phyloP scores from a whole-genome alignment of 2,797 vertebrate genomes.

The Oryzias sinensis region DNA sequence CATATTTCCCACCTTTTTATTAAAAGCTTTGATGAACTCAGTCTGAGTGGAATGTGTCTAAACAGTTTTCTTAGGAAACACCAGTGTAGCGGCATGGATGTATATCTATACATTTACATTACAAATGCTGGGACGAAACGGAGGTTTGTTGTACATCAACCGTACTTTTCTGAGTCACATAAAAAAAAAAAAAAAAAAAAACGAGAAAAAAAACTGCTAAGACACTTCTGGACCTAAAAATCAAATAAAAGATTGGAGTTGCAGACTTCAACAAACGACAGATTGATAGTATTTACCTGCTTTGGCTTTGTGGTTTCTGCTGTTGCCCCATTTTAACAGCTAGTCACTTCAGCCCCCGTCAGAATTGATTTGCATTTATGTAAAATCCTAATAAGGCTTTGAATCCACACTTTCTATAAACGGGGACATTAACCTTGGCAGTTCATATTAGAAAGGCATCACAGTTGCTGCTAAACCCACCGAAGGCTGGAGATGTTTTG shows the following conservation, averaged over 20 bases:
- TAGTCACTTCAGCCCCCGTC: background rate
- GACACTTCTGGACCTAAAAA: background rate
- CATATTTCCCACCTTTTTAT: background rate
- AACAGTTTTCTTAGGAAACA: background rate
- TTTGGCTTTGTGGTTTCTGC: conserved; percentile 14
- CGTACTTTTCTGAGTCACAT: background rate
- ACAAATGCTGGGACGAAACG: conserved; percentile 1
- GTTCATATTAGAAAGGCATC: conserved; percentile 28
- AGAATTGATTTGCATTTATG: too few relatives aligned
- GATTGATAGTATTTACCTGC: background rate
- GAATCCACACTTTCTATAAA: background rate
- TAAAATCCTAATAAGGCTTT: background rate
- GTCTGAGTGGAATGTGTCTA: background rate
- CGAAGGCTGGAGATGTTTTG: background rate
- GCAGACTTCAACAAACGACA: conserved; percentile 1
- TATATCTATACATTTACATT: background rate
- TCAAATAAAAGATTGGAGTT: background rate
- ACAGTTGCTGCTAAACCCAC: background rate
- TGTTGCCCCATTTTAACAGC: background rate
- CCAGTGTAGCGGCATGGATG: background rate
- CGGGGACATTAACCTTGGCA: conserved; percentile 21
- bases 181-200: conserved; percentile 1
- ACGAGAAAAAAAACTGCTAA: background rate
- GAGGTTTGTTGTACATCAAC: background rate
- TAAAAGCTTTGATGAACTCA: background rate